These are phyloP conservation scores for Falco naumanni DNA, from an alignment of 2,797 vertebrate species.

Conservation along the genomic window DNA sequence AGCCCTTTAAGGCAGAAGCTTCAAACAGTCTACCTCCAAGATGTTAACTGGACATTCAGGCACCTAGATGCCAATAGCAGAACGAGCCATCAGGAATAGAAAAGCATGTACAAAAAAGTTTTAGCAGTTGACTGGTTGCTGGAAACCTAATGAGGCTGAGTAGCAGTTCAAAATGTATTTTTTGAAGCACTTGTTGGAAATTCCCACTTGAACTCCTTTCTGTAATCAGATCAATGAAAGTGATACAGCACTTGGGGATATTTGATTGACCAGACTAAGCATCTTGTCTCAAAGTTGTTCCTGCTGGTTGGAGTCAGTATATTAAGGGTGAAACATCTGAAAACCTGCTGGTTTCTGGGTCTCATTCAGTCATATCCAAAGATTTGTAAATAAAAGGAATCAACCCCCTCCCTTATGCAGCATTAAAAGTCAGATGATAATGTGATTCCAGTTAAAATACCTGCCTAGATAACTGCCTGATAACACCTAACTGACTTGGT, in stretches of 20 bases:
- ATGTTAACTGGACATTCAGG: background rate
- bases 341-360: background rate
- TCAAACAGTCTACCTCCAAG: background rate
- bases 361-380: background rate
- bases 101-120: background rate
- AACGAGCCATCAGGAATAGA: background rate
- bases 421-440: background rate
- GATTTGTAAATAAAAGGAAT: background rate
- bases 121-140: background rate
- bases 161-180: background rate
- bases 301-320: background rate
- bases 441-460: slow-evolving; percentile 48
- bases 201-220: background rate
- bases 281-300: background rate
- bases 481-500: background rate
- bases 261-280: background rate
- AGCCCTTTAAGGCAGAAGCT: background rate
- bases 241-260: background rate
- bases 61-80: background rate
- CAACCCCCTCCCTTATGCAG: background rate
- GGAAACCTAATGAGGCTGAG: background rate
- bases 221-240: background rate
- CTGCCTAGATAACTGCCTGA: slow-evolving; percentile 52
- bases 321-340: background rate
- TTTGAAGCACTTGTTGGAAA: background rate